Base-by-base conservation (phyloP, 2,888 invertebrate genomes). In the Mesorhabditis sp. region DNA sequence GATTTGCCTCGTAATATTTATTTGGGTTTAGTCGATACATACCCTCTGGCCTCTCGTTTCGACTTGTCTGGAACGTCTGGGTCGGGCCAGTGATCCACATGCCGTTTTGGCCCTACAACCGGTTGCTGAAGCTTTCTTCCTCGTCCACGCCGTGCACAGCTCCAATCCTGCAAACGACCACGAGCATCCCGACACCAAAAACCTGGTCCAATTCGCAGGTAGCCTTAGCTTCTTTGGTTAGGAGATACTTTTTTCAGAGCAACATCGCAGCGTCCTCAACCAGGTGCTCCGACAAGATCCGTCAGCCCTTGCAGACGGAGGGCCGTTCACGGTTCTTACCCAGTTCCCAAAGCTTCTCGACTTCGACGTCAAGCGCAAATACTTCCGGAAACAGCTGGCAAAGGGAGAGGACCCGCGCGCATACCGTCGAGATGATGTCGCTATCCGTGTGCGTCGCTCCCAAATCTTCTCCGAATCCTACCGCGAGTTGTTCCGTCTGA, bases 381-480 rank as follows among this genome's bases (percentile, higher is more conserved):
- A 92, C 86, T 93, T 93, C 89, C 89, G 93, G 71, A 92, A 92
- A n/a, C 93, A 93, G 87, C 87, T 94, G 64, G 92, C 93, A 83
- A 89, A 92, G 68, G 88, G 92, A 86, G 93, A 93, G 85, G 92
- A 92, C 84, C 15, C 68, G 41, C 70, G 69, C 43, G 74, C 78
- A 15, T 80, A 72, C 67, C 79, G 83, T 13, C 88, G 92, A 4
- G 93, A 93, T 86, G 93, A 93, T 86, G 89, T 93, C 45, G 92
- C 93, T 3, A 92, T 94, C 0, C 93, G 93, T 86, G 92, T 94
- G 4, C 89, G 92, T 45, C 89, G 93, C 72, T 91, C 91, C 69
- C 91, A 92, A 79, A 92, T 94, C 3, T 94, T 94, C 86, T 93
- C 93, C 86, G 93, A 94, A 84, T 93, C 93, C 0, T 94, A 92